Conservation (phyloP, 1,140 invertebrate species). For the Diuraphis noxia region DNA sequence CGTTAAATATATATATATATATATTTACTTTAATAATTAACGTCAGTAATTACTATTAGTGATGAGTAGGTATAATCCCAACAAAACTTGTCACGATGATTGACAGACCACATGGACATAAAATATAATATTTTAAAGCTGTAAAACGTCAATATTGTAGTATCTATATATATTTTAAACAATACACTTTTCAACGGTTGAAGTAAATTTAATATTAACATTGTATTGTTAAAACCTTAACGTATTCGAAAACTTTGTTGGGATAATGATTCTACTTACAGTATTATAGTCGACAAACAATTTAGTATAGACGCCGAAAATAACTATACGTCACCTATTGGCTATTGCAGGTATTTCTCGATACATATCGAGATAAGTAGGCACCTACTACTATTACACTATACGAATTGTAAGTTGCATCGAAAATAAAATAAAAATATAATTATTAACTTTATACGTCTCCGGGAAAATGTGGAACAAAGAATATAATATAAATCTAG, state of each 20-base stretch:
- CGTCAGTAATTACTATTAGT: too few species aligned
- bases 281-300: not conserved
- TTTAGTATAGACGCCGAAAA: not conserved
- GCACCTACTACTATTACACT: not conserved
- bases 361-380: not conserved
- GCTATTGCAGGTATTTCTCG: not conserved
- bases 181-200: not conserved
- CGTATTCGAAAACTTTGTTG: not conserved
- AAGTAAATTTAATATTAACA: constrained; percentile 11
- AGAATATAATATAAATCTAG: constrained; percentile 5
- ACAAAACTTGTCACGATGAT: not conserved
- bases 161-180: not conserved
- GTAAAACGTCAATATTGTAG: not conserved
- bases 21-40: not conserved
- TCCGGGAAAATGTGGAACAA: not conserved
- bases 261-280: not conserved
- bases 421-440: not conserved
- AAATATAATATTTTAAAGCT: not conserved
- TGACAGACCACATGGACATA: not conserved
- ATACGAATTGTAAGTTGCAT: not conserved
- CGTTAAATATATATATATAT: not conserved
- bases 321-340: not conserved
- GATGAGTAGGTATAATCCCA: not conserved
- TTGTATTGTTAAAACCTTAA: not conserved
- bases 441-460: not conserved